Conservation (phyloP, 2,113 vertebrate species). For the Hippoglossus stenolepis region DNA sequence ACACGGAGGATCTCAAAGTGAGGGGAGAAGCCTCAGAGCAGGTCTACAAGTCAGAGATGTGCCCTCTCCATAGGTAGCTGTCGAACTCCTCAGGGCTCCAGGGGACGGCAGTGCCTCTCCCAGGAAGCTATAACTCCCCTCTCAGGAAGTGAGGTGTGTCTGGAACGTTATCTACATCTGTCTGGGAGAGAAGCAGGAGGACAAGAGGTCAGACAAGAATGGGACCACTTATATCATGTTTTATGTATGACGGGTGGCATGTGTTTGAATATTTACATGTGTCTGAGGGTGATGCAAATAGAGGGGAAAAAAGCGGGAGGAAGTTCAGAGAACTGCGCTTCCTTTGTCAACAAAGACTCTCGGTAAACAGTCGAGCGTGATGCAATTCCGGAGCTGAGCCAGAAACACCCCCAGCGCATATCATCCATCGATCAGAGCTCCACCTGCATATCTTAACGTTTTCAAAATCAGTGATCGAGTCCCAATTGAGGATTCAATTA, state of each 20-base stretch:
- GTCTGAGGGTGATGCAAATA: constrained; percentile 80
- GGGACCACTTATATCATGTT: constrained; percentile 80
- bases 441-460: constrained; percentile 35
- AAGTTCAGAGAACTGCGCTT: constrained; percentile 63
- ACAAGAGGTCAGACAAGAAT: constrained; percentile 79
- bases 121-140: constrained; percentile 80
- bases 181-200: constrained; percentile 73
- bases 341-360: constrained; percentile 66
- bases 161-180: constrained; percentile 78
- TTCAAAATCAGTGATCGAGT: constrained; percentile 19
- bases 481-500: constrained; percentile 4
- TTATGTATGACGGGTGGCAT: constrained; percentile 80
- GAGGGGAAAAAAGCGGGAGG: constrained; percentile 35
- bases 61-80: constrained; percentile 81
- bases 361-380: constrained; percentile 61
- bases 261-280: constrained; percentile 80
- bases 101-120: constrained; percentile 73
- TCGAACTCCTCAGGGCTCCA: constrained; percentile 73
- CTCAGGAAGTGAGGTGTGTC: constrained; percentile 83
- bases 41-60: constrained; percentile 79
- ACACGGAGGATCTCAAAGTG: constrained; percentile 76
- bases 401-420: constrained; percentile 42
- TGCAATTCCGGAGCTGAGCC: constrained; percentile 54
- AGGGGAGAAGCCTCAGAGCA: constrained; percentile 75
- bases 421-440: constrained; percentile 47